Base-by-base conservation (phyloP, 2,888 invertebrate species). In the Anthophora plumipes region DNA sequence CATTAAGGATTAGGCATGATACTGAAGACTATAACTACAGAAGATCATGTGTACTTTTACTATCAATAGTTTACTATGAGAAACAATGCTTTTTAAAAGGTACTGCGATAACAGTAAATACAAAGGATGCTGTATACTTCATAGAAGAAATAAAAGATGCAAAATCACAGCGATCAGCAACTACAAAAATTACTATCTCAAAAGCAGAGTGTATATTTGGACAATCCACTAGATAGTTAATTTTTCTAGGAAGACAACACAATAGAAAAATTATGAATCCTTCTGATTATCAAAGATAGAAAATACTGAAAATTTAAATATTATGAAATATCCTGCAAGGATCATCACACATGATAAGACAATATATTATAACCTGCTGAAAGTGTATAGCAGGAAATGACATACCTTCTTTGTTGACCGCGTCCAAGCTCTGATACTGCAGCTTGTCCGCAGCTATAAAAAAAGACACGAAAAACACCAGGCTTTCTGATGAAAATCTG, bases 391-490 rank as follows among this genome's bases (percentile, higher is more conserved):
- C 52, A 84, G 70, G 80, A 86, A 83, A 82, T 85, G 88, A 93
- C 94, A 91, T 95, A 96, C 96, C 96, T 96, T 95, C 94, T 91
- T 94, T 94, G 93, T 95, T 95, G 92, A 95, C 95, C 92, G 95
- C 95, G 92, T 95, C 95, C 94, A 96, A 94, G 94, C 95, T 95
- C 93, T 95, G 95, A 94, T 95, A 95, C 91, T 94, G 95, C 93
- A 95, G 94, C 92, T 95, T 94, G 91, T 94, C 94, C 92, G 94
- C 94, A 94, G 94, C 93, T 93, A 94, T 91, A 91, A 91, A 91
- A 93, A 92, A 92, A 93, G 91, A 93, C 90, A 92, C 90, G 90
- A 91, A 85, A 77, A 90, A 91, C 85, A 89, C 87, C 82, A 72
- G 66, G 12, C 77, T 82, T 69, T 82, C 76, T 83, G 76, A 77